Evolutionary conservation across 2,888 invertebrate genomes (phyloP), one percentile per base, ranked within the genome.

Genomic region (Agrypnus murinus): DNA sequence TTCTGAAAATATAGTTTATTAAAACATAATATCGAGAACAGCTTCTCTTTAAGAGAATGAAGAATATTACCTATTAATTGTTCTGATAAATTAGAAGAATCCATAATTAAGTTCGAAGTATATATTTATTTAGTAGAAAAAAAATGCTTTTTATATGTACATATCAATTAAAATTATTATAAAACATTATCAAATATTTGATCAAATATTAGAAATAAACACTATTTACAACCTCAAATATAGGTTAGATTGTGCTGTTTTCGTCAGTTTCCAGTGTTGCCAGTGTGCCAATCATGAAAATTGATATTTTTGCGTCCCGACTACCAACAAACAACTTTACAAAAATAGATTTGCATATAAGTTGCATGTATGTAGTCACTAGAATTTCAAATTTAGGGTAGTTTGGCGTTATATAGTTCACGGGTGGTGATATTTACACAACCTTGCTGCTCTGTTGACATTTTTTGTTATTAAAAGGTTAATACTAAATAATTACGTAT

Each of bases 1-100:
- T 89, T 98, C 98, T 92, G 88, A 64, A 78, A 40, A 45, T 19
- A 60, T 25, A 25, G 5, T 25, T 25, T 25, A 25, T 25, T 25
- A 25, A 25, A 25, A 25, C 25, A 3, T 5, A 25, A 25, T n/a
- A 5, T 5, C 5, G 5, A 36, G 8, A 36, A 36, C 8, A 12
- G 12, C 7, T 10, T 1, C 12, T 12, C 6, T 43, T 7, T 43
- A 7, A 14, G 12, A 3, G 8, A 12, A 43, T 14, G 12, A 12
- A 40, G 12, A 14, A 43, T 43, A 43, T 45, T 59, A 59, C 59
- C 59, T 43, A 59, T 19, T 31, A 43, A n/a, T 43, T 31, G 59
- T 50, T 32, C 31, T 45, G 59, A 43, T 43, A 43, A 25, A 43
- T 59, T 43, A 32, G 59, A 59, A 19, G 59, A 59, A 31, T 59